Evolutionary conservation across 2,113 vertebrate genomes (phyloP).

Genomic region (Sander vitreus): DNA sequence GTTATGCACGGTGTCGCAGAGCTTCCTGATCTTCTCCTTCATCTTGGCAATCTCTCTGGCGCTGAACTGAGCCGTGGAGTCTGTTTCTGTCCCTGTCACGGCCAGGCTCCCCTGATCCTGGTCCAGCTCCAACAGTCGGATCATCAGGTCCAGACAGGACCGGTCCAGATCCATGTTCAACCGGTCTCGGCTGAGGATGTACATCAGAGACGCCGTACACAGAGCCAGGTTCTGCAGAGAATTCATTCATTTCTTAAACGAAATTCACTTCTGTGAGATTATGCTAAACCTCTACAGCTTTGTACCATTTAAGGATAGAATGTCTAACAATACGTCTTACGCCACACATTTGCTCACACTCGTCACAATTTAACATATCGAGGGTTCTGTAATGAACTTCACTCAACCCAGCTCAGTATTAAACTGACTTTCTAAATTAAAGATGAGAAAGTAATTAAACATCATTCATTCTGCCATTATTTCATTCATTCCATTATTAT

Average conservation of each 20-base stretch:
- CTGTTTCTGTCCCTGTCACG: slow-evolving; percentile 74
- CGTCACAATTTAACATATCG: no score
- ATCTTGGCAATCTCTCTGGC: slow-evolving; percentile 97
- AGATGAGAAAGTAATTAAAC: no score
- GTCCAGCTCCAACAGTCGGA: slow-evolving; percentile 95
- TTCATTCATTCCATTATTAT: no score
- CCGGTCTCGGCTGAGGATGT: slow-evolving; percentile 95
- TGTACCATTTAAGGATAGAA: background rate
- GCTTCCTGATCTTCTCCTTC: slow-evolving; percentile 97
- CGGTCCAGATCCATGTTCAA: slow-evolving; percentile 96
- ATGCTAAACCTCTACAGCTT: background rate
- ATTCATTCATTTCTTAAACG: no score
- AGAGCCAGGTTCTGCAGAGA: slow-evolving; percentile 92
- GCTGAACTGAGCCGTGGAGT: slow-evolving; percentile 89
- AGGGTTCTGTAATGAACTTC: no score
- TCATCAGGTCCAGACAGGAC: slow-evolving; percentile 97
- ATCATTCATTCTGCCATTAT: background rate
- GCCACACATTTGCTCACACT: no score
- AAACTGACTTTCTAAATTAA: no score
- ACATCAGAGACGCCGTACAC: slow-evolving; percentile 98
- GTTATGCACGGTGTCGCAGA: slow-evolving; percentile 98
- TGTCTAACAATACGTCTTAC: no score
- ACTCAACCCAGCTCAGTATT: no score
- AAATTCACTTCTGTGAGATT: background rate
- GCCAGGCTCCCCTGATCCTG: slow-evolving; percentile 85